Percentiles rank a stretch among this genome's conserved stretches.
phyloP scores from a whole-genome alignment of 2,797 vertebrate genomes.

The Myotis planiceps region DNA sequence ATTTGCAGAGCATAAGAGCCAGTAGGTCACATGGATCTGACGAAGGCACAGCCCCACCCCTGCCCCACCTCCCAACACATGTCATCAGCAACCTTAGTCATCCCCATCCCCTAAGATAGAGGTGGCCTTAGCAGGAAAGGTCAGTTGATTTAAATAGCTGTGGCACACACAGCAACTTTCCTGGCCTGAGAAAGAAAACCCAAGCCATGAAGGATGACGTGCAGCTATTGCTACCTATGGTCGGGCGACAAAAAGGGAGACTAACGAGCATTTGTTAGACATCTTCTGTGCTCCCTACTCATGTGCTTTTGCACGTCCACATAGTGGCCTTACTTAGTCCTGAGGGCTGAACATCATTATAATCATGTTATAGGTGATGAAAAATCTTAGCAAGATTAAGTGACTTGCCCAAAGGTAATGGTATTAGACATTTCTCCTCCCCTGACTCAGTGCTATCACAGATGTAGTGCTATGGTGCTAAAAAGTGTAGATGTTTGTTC shows the following conservation, averaged over 20 bases:
- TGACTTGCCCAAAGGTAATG: background rate
- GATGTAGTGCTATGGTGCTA: background rate
- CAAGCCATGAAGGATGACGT: background rate
- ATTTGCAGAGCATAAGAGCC: slow-evolving; percentile 35
- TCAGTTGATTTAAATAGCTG: slow-evolving; percentile 78
- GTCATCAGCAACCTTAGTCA: slow-evolving; percentile 48
- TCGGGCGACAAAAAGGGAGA: background rate
- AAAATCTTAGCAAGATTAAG: background rate
- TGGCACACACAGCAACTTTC: slow-evolving; percentile 54
- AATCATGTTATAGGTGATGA: background rate
- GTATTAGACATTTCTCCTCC: background rate
- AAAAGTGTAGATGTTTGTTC: background rate
- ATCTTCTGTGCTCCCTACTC: background rate
- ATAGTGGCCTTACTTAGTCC: background rate
- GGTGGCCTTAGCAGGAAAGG: slow-evolving; percentile 66
- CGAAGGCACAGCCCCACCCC: slow-evolving; percentile 25
- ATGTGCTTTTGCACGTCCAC: background rate
- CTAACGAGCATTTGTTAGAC: background rate
- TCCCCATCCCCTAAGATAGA: slow-evolving; percentile 62
- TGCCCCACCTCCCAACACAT: slow-evolving; percentile 67
- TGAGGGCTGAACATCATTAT: background rate
- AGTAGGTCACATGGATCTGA: slow-evolving; percentile 17
- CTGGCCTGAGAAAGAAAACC: slow-evolving; percentile 68
- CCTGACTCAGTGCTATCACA: background rate
- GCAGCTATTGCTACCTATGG: background rate